Conservation (phyloP, 1,140 invertebrate genomes). For the Conopomorpha cramerella region DNA sequence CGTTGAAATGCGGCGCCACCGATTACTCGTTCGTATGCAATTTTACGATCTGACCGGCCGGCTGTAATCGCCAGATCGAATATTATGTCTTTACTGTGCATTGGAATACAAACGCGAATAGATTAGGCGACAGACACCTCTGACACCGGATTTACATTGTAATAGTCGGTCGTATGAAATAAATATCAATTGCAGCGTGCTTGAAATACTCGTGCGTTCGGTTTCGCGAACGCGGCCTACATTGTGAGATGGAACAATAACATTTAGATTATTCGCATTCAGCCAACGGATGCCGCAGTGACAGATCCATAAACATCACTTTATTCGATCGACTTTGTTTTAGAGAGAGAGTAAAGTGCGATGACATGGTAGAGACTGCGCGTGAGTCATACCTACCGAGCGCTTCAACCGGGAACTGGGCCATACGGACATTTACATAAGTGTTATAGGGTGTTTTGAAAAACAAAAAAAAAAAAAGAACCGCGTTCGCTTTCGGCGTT, state of each 20-base stretch:
- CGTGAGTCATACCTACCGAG: constrained; percentile 21
- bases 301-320: constrained; percentile 18
- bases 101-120: neutral
- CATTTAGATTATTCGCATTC: neutral
- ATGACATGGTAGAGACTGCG: neutral
- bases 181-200: too few relatives aligned
- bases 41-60: neutral
- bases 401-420: constrained; percentile 21
- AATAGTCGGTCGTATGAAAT: neutral
- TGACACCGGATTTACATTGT: neutral
- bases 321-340: constrained; percentile 26
- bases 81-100: neutral
- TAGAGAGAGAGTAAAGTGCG: constrained; percentile 3
- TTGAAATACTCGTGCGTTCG: too few relatives aligned
- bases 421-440: constrained; percentile 19
- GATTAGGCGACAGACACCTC: neutral
- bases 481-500: too few relatives aligned
- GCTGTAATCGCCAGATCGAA: neutral
- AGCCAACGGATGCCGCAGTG: constrained; percentile 8
- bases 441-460: constrained; percentile 10
- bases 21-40: constrained; percentile 1
- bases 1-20: neutral
- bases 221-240: too few relatives aligned
- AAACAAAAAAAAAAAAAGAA: too few relatives aligned
- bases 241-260: neutral